phyloP scores from a whole-genome alignment of 2,797 vertebrate genomes.

The Danio albolineatus region DNA sequence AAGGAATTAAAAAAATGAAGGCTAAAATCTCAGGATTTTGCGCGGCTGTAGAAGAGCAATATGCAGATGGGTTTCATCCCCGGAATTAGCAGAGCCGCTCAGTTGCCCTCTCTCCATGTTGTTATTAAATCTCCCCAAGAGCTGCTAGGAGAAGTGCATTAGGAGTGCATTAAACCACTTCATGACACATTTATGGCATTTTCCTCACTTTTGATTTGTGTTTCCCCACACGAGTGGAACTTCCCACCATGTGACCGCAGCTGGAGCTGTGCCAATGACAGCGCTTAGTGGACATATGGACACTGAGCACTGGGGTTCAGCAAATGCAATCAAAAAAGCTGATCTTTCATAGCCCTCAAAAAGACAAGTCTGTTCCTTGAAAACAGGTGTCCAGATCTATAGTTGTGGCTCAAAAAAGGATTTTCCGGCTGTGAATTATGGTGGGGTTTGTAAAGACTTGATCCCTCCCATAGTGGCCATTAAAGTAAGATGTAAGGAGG shows the following conservation, averaged over 20 bases:
- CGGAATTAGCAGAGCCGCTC: constrained; percentile 80
- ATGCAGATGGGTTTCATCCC: constrained; percentile 77
- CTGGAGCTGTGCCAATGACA: constrained; percentile 44
- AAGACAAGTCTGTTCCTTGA: neutral
- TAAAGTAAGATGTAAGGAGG: too few species aligned
- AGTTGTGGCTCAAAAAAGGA: neutral
- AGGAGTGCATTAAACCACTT: constrained; percentile 77
- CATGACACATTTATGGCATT: constrained; percentile 69
- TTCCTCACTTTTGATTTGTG: constrained; percentile 66
- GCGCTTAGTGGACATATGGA: constrained; percentile 42
- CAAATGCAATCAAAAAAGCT: constrained; percentile 27
- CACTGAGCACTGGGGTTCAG: constrained; percentile 26
- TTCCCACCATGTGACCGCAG: constrained; percentile 23
- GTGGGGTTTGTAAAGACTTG: too few species aligned
- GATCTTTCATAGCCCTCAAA: constrained; percentile 6
- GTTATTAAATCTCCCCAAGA: constrained; percentile 77
- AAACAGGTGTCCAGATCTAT: constrained; percentile 9
- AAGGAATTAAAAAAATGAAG: constrained; percentile 55
- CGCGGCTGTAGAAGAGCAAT: constrained; percentile 69
- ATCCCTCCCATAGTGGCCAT: too few species aligned
- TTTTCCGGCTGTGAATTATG: neutral
- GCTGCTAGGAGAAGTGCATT: constrained; percentile 71
- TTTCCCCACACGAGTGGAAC: constrained; percentile 37
- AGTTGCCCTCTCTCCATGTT: constrained; percentile 74
- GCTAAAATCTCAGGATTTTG: constrained; percentile 59